Evolutionary conservation across 1,140 invertebrate genomes (phyloP), one percentile per base, ranked within the genome.

Genomic region (Magallana angulata): DNA sequence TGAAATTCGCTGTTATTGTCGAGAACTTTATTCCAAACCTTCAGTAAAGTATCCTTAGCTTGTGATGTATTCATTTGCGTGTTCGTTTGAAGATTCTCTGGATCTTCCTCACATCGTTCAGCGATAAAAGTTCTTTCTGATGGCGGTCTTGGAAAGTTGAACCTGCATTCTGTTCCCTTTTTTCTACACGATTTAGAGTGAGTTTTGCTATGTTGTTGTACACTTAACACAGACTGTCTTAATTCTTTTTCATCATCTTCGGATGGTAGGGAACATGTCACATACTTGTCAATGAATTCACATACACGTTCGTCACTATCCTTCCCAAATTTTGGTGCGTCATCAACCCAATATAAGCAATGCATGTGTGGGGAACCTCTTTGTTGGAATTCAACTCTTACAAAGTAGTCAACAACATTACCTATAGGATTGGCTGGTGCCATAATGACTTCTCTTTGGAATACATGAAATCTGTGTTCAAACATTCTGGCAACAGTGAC

Each of bases 311-410:
- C 59, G 1, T 58, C 18, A 24, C 18, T 2, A n/a, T 58, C 24
- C 30, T 30, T 0, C 18, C 60, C 82, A 0, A 87, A 30, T 82
- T 48, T 60, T 60, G 94, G 94, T 83, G 91, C 87, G 90, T 93
- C 90, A 87, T 94, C 88, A 1, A 95, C 84, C 94, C 90, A 91
- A 24, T 90, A 85, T 14, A 91, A 59, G 48, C 87, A 48, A 48
- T 48, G 36, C 36, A 48, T 48, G 1, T 48, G 36, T 48, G 36
- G 36, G 36, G 36, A 48, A 48, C 36, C 36, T 5, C 36, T 48
- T 48, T 48, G 36, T 48, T 48, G 36, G 36, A 48, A 48, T 48
- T 48, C 36, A 48, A 48, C 36, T 48, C 36, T 48, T 4, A 48
- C 36, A 48, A 48, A 48, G 36, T 48, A 48, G 36, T 48, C 36